phyloP scores from a whole-genome alignment of 1,140 invertebrate species.

The Penaeus japonicus region DNA sequence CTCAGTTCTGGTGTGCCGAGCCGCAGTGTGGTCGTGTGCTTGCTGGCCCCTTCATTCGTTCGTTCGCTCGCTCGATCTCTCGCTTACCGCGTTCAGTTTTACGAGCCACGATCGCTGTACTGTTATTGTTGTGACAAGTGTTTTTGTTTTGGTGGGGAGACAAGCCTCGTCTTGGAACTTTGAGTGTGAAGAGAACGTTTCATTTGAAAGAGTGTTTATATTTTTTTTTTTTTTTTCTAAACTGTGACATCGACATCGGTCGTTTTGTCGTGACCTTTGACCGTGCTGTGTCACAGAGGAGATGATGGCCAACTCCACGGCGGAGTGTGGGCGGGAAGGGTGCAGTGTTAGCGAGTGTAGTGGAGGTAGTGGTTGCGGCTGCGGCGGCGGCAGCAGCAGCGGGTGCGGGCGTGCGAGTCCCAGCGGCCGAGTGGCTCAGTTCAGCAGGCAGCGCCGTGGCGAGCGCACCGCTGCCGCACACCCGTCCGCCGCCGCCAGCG shows the following conservation, averaged over 20 bases:
- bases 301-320: too few species aligned
- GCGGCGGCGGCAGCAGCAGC: not conserved
- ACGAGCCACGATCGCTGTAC: too few species aligned
- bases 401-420: constrained; percentile 13
- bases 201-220: too few species aligned
- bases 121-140: too few species aligned
- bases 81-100: too few species aligned
- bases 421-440: constrained; percentile 45
- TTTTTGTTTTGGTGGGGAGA: too few species aligned
- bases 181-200: too few species aligned
- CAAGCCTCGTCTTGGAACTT: too few species aligned
- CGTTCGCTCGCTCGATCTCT: not conserved
- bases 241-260: too few species aligned
- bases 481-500: not conserved
- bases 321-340: constrained; percentile 18
- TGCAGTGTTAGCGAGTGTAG: constrained; percentile 24
- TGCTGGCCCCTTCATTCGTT: not conserved
- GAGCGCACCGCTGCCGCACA: constrained; percentile 15
- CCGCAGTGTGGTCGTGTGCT: not conserved
- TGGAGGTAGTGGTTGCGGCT: constrained; percentile 7
- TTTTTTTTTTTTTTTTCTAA: too few species aligned
- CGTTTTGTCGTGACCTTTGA: too few species aligned
- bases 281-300: too few species aligned
- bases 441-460: constrained; percentile 13
- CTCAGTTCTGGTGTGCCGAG: constrained; percentile 29